Evolutionary conservation across 2,888 invertebrate species (phyloP).

Genomic region (Tipula confusa): DNA sequence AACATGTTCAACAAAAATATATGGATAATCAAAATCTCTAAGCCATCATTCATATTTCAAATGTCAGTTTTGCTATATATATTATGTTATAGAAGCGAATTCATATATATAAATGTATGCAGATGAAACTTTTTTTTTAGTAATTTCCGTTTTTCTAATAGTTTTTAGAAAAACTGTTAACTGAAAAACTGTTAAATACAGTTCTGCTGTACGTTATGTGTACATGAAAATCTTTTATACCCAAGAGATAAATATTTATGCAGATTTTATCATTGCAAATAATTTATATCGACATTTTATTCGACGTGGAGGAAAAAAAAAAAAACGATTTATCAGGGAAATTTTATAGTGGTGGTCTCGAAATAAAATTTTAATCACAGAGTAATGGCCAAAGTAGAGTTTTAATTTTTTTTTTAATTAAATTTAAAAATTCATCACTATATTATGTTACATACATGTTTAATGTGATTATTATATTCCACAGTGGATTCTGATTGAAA

Average conservation of each 20-base stretch:
- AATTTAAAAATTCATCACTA: not conserved
- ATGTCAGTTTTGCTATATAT: not conserved
- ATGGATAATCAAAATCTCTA: not conserved
- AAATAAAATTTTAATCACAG: no score
- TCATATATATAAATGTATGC: not conserved
- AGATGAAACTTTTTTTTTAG: not conserved
- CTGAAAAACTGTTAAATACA: not conserved
- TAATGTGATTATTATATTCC: no score
- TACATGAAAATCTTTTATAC: not conserved
- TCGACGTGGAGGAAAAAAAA: not conserved
- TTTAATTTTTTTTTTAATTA: not conserved
- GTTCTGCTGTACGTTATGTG: not conserved
- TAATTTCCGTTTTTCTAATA: not conserved
- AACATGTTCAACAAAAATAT: not conserved
- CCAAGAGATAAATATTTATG: not conserved
- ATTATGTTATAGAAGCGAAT: not conserved
- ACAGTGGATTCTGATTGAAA: not conserved
- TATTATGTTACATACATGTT: not conserved
- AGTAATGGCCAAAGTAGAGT: not conserved
- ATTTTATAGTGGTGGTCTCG: no score
- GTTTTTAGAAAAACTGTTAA: not conserved
- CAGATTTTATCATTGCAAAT: not conserved
- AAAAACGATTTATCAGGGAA: not conserved
- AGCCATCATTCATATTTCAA: not conserved
- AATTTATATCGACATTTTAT: not conserved